Evolutionary conservation across 2,888 invertebrate genomes (phyloP), one percentile per base, ranked within the genome.

Genomic region (Rambutsinella grinnellia): DNA sequence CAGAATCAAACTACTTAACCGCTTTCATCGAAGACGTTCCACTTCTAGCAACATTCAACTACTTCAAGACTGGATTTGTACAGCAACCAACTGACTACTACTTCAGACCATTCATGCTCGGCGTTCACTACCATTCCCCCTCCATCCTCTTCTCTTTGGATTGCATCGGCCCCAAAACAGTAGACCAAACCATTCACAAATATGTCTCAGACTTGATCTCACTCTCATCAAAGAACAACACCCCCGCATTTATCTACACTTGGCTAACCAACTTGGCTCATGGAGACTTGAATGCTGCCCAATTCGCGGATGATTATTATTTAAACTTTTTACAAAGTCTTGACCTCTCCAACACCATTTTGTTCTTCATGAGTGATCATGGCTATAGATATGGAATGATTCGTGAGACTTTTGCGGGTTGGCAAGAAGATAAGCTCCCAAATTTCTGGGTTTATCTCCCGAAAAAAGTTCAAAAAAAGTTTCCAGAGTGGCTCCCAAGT

Each of bases 391-490:
- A 70, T 21, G 78, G 75, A 2, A 15, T 23, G 3, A 60, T 70
- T 23, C 19, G 78, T 17, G 67, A 66, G 54, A 70, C 78, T 15
- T 49, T 51, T 15, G 26, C 54, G 17, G 78, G 78, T 23, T 78
- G 75, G 75, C 75, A 78, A 17, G 78, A 79, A 61, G 79, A 77
- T 23, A 79, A 77, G 28, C 44, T 79, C 21, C 76, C 79, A 3
- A 54, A 36, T 0, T 13, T 72, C 8, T 72, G 62, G 60, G 62
- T 79, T 10, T 69, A 76, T 47, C 19, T 79, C 17, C 68, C 76
- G 3, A 27, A 44, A 19, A 15, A 24, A 10, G 21, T 79, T 1
- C 44, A 23, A n/a, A 23, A 51, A 5, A 57, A 46, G n/a, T 71
- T 44, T 46, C 78, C 79, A 13, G 17, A 61, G 8, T 79, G 81